phyloP scores from a whole-genome alignment of 2,113 vertebrate species.

The Poeciliopsis occidentalis region DNA sequence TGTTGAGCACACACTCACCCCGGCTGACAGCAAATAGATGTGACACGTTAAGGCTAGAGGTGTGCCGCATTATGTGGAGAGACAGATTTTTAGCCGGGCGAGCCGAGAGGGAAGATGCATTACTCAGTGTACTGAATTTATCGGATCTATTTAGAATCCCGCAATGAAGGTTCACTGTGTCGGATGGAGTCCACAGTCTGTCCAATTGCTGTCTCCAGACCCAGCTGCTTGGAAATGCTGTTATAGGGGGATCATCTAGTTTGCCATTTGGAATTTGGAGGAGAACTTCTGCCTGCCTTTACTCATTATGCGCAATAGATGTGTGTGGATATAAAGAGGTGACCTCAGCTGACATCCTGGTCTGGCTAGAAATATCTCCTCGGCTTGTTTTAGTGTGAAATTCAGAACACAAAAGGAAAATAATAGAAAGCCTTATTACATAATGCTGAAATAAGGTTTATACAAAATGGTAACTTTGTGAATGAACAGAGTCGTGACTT shows the following conservation, averaged over 20 bases:
- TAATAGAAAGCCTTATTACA: not conserved
- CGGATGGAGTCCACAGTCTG: not conserved
- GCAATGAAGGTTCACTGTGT: slow-evolving; percentile 27
- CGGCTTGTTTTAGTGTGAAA: not conserved
- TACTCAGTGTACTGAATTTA: slow-evolving; percentile 44
- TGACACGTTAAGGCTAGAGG: slow-evolving; percentile 63
- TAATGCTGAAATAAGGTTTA: too few species aligned
- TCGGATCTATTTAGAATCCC: slow-evolving; percentile 38
- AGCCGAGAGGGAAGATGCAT: slow-evolving; percentile 50
- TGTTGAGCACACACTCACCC: slow-evolving; percentile 53
- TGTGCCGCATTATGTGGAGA: slow-evolving; percentile 54
- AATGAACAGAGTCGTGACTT: too few species aligned
- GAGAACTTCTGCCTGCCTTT: not conserved
- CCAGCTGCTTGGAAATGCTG: slow-evolving; percentile 12
- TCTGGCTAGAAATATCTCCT: not conserved
- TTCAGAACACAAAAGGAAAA: not conserved
- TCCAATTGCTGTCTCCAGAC: slow-evolving; percentile 15
- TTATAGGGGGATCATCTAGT: slow-evolving; percentile 15
- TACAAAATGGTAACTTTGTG: too few species aligned
- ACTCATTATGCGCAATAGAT: not conserved
- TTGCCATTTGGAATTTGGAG: slow-evolving; percentile 3
- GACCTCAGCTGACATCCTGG: not conserved
- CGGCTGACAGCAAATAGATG: slow-evolving; percentile 60
- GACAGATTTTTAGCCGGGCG: slow-evolving; percentile 61
- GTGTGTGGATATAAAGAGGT: not conserved